Conservation (phyloP, 2,113 vertebrate genomes). For the Phoxinus phoxinus region DNA sequence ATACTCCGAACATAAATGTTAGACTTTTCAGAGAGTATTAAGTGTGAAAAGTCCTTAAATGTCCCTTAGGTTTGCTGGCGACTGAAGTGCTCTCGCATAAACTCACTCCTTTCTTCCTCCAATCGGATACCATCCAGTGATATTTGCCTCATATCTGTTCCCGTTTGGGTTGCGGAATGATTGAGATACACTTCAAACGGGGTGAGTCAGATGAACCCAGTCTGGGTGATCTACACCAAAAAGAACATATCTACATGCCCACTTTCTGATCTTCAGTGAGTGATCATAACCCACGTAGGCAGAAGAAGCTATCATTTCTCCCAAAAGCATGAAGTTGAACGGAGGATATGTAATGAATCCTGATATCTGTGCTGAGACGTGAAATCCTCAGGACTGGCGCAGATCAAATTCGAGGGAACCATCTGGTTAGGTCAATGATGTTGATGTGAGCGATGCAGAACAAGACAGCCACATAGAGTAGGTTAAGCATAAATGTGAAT, state of each 20-base stretch:
- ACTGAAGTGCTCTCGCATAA: background rate
- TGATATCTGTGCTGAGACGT: background rate
- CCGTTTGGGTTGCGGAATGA: background rate
- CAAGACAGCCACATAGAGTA: background rate
- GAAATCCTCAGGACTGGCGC: background rate
- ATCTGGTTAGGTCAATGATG: conserved; percentile 13
- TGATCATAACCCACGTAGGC: background rate
- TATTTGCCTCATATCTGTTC: background rate
- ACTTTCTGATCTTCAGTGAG: conserved; percentile 17
- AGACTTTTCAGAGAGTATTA: background rate
- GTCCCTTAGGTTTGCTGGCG: background rate
- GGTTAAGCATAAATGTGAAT: conserved; percentile 20
- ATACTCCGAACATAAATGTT: background rate
- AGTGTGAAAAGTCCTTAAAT: background rate
- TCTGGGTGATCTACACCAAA: background rate
- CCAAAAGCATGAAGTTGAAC: background rate
- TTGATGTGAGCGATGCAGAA: background rate
- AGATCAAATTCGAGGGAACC: background rate
- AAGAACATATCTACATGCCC: background rate
- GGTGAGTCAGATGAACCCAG: conserved; percentile 8
- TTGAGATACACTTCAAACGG: background rate
- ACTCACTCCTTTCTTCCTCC: background rate
- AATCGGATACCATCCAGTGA: background rate
- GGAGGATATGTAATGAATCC: background rate
- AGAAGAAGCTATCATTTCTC: background rate